A percentile compares a stretch with the other conserved stretches of the same genome.
Evolutionary conservation across 1,140 invertebrate species (phyloP).

Genomic region (Brachionus koreanus): DNA sequence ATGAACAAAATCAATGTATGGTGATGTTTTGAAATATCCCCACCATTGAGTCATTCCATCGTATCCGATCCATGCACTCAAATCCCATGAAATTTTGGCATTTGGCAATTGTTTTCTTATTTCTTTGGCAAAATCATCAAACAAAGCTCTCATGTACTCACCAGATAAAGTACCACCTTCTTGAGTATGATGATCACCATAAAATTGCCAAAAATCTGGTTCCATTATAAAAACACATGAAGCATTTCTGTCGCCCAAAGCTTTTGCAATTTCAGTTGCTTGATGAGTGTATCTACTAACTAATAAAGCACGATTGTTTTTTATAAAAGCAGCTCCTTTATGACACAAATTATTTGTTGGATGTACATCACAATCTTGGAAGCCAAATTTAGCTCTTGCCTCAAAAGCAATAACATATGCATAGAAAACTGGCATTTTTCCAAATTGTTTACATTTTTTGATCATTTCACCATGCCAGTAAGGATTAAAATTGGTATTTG

Average conservation of each 20-base stretch:
- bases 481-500: slow-evolving; percentile 15
- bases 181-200: slow-evolving; percentile 1
- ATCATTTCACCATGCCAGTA: slow-evolving; percentile 3
- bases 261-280: not conserved
- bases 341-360: not conserved
- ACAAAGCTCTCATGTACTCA: not conserved
- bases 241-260: not conserved
- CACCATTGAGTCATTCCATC: slow-evolving; percentile 9
- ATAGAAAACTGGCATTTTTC: slow-evolving; percentile 16
- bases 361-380: slow-evolving; percentile 20
- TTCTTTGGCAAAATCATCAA: not conserved
- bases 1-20: slow-evolving; percentile 23
- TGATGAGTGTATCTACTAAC: not conserved
- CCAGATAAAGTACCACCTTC: slow-evolving; percentile 2
- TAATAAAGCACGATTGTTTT: not conserved
- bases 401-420: slow-evolving; percentile 24
- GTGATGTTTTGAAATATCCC: not conserved
- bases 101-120: slow-evolving; percentile 7
- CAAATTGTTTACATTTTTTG: not conserved
- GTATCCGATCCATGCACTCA: slow-evolving; percentile 3
- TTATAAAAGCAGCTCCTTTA: not conserved
- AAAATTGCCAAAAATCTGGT: slow-evolving; percentile 32
- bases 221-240: not conserved
- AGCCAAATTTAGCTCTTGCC: not conserved
- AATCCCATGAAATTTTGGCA: slow-evolving; percentile 9